A percentile compares a stretch with the other conserved stretches of the same genome.
phyloP scores from a whole-genome alignment of 2,888 invertebrate species.

The Euclidia mi region DNA sequence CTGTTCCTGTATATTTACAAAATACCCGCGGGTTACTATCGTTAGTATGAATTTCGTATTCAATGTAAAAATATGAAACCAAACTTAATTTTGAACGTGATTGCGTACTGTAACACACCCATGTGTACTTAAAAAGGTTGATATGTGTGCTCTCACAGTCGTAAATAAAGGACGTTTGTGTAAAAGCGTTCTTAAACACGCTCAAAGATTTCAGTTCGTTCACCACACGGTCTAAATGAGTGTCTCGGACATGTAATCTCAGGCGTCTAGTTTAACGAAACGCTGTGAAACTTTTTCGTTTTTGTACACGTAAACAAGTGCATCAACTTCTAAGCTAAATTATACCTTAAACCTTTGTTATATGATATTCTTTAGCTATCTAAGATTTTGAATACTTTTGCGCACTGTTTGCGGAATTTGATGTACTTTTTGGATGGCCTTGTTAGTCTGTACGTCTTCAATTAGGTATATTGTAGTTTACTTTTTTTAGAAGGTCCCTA shows the following conservation, averaged over 20 bases:
- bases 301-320: slow-evolving; percentile 75
- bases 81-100: too few species aligned
- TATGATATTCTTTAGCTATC: slow-evolving; percentile 52
- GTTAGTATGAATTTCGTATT: too few species aligned
- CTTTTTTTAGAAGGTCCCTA: slow-evolving; percentile 39
- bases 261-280: slow-evolving; percentile 81
- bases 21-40: too few species aligned
- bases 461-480: slow-evolving; percentile 54
- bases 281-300: slow-evolving; percentile 80
- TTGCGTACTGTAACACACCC: too few species aligned
- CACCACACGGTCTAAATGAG: slow-evolving; percentile 68
- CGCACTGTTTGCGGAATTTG: slow-evolving; percentile 66
- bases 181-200: slow-evolving; percentile 38
- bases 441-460: slow-evolving; percentile 67
- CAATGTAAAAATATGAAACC: too few species aligned
- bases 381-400: slow-evolving; percentile 46
- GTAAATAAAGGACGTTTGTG: slow-evolving; percentile 31
- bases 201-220: slow-evolving; percentile 57
- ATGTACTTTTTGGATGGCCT: slow-evolving; percentile 71
- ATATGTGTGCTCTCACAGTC: neutral
- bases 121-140: too few species aligned
- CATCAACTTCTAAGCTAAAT: slow-evolving; percentile 49
- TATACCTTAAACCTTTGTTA: slow-evolving; percentile 49
- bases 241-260: slow-evolving; percentile 76
- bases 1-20: too few species aligned